Percentiles rank a stretch among this genome's conserved stretches.
Conservation (phyloP, 2,888 invertebrate genomes). For the Catocala nupta region DNA sequence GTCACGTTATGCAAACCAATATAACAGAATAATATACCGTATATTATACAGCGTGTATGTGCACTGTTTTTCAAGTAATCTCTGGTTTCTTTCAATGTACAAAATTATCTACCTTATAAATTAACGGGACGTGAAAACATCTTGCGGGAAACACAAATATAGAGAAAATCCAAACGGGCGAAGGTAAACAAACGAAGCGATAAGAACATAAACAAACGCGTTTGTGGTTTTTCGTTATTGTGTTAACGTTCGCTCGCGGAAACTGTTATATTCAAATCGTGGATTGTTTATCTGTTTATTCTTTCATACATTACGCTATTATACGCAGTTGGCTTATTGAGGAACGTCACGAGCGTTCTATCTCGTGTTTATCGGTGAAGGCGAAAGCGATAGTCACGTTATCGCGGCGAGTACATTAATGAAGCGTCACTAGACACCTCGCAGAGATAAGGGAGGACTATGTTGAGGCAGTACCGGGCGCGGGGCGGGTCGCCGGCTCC, state of each 20-base stretch:
- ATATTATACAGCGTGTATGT: constrained; percentile 22
- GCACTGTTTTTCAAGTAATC: constrained; percentile 13
- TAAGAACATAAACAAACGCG: constrained; percentile 46
- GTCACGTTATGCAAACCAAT: constrained; percentile 19
- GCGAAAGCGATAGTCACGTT: not conserved
- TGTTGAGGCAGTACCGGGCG: constrained; percentile 29
- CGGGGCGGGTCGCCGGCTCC: constrained; percentile 36
- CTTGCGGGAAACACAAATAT: constrained; percentile 20
- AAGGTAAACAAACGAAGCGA: constrained; percentile 43
- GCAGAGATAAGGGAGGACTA: constrained; percentile 39
- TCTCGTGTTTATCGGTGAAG: not conserved
- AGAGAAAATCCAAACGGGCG: constrained; percentile 27
- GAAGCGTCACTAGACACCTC: constrained; percentile 11
- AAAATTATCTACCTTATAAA: constrained; percentile 30
- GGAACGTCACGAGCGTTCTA: not conserved
- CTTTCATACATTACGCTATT: not conserved
- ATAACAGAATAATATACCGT: constrained; percentile 9
- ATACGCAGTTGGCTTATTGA: not conserved
- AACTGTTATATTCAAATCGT: constrained; percentile 25
- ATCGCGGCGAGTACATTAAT: constrained; percentile 1
- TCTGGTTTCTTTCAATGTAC: constrained; percentile 41
- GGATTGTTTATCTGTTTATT: constrained; percentile 17
- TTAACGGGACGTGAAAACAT: constrained; percentile 35
- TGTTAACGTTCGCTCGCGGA: constrained; percentile 15
- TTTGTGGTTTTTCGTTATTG: constrained; percentile 28